Percentiles rank a stretch among this genome's conserved stretches.
phyloP scores from a whole-genome alignment of 2,113 vertebrate genomes.

The Ictidomys tridecemlineatus region DNA sequence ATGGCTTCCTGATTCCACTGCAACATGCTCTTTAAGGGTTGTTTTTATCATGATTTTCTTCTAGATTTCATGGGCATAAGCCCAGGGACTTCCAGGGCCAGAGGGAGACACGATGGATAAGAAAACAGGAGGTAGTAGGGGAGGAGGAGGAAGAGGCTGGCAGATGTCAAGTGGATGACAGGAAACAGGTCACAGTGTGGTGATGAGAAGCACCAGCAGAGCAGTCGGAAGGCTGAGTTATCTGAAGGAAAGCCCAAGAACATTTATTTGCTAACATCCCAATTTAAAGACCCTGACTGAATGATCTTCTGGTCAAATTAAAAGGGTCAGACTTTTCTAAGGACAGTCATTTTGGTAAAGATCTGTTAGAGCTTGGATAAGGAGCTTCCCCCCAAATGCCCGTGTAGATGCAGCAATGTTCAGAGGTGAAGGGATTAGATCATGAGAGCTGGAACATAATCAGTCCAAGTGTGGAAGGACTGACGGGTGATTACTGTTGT shows the following conservation, averaged over 20 bases:
- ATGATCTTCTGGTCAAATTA: background rate
- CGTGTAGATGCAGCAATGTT: too few species aligned
- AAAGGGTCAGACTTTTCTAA: background rate
- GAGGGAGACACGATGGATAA: background rate
- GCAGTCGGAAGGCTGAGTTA: background rate
- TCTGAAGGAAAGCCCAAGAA: background rate
- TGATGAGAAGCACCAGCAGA: background rate
- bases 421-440: too few species aligned
- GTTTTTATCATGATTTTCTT: background rate
- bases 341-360: background rate
- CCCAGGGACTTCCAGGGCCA: background rate
- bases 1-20: background rate
- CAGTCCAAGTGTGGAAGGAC: too few species aligned
- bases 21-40: background rate
- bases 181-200: fast-evolving
- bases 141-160: background rate
- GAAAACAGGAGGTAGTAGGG: background rate
- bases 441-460: too few species aligned
- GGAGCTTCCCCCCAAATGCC: too few species aligned
- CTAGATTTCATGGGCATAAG: background rate
- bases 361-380: too few species aligned
- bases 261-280: background rate
- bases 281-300: background rate
- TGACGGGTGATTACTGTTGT: too few species aligned
- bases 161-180: background rate